Percentiles rank a stretch among this genome's conserved stretches.
Evolutionary conservation across 2,113 vertebrate species (phyloP).

Genomic region (Prochilodus magdalenae): DNA sequence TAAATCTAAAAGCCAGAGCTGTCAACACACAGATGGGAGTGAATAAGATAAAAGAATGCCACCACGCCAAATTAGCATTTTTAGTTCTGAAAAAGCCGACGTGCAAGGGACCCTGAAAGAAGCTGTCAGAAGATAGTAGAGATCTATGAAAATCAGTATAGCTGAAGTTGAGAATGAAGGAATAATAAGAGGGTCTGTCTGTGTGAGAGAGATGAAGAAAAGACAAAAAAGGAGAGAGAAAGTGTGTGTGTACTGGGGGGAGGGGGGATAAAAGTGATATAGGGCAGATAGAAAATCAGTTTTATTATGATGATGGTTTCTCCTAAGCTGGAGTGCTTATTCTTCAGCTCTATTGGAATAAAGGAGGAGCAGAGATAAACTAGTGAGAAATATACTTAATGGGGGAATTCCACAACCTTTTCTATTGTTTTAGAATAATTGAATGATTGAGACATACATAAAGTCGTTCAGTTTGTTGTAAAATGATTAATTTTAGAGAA

Average conservation of each 20-base stretch:
- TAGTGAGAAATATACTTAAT: not conserved
- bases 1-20: constrained; percentile 28
- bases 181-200: constrained; percentile 6
- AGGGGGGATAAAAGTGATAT: constrained; percentile 56
- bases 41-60: constrained; percentile 54
- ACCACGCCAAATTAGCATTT: constrained; percentile 57
- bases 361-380: constrained; percentile 13
- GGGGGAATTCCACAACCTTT: not conserved
- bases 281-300: constrained; percentile 53
- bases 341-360: constrained; percentile 23
- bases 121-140: constrained; percentile 40
- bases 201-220: constrained; percentile 2
- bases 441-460: too few species aligned
- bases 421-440: too few species aligned
- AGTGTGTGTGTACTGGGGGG: not conserved
- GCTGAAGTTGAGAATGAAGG: constrained; percentile 4
- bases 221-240: not conserved
- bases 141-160: constrained; percentile 32
- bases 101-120: constrained; percentile 42
- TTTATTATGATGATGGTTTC: constrained; percentile 42
- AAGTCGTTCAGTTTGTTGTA: too few species aligned
- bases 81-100: constrained; percentile 44
- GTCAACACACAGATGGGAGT: constrained; percentile 53
- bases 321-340: constrained; percentile 28
- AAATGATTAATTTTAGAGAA: too few species aligned